These are phyloP conservation scores for Drosophila mauritiana DNA, from an alignment of 1,140 invertebrate species.

Conservation along the genomic window DNA sequence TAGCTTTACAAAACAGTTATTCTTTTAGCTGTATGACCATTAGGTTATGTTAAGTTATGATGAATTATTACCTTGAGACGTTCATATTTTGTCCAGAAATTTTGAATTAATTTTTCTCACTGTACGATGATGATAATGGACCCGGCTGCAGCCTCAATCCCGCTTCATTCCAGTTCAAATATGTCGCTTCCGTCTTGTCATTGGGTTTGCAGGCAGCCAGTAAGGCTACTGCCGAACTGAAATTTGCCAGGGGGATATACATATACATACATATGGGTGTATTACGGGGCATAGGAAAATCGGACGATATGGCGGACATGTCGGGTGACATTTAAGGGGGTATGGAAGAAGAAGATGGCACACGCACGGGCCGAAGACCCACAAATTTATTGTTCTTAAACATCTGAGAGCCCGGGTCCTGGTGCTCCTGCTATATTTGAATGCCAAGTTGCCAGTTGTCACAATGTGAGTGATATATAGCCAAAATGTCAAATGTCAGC, in stretches of 20 bases:
- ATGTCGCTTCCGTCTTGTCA: conserved; percentile 72
- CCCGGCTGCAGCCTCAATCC: conserved; percentile 31
- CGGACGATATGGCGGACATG: neutral
- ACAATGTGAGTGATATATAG: conserved; percentile 82
- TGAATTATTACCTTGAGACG: no score
- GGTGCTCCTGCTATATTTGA: conserved; percentile 67
- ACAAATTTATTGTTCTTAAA: conserved; percentile 79
- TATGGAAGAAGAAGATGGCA: neutral
- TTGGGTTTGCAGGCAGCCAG: conserved; percentile 39
- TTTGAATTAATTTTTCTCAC: neutral
- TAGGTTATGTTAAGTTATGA: no score
- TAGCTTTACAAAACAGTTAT: no score
- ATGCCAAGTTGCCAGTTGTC: conserved; percentile 82
- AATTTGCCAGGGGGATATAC: conserved; percentile 26
- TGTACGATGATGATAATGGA: conserved; percentile 44
- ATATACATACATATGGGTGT: neutral
- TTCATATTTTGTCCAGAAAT: no score
- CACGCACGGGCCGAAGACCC: conserved; percentile 28
- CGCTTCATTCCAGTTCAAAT: conserved; percentile 60
- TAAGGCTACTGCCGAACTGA: conserved; percentile 51
- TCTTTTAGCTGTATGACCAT: no score
- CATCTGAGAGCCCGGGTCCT: conserved; percentile 43
- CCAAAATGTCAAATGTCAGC: conserved; percentile 82
- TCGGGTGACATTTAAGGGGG: neutral
- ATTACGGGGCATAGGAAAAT: neutral